Conservation (phyloP, 2,113 vertebrate genomes). For the Lanius collurio region DNA sequence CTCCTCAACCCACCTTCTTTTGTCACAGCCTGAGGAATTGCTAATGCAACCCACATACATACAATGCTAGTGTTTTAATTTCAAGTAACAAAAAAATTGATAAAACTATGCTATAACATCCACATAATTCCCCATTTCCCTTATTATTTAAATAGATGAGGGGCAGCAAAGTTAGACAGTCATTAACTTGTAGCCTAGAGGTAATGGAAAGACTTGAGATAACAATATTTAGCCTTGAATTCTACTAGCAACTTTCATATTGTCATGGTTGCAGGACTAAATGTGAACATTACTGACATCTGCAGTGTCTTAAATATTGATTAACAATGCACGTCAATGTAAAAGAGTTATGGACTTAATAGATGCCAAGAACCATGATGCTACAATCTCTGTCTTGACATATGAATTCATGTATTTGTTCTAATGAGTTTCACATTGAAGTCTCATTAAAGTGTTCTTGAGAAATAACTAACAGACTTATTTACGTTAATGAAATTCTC, state of each 20-base stretch:
- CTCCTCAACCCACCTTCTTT: neutral
- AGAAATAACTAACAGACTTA: constrained; percentile 67
- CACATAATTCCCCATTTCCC: neutral
- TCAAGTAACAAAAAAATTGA: neutral
- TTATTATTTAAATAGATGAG: constrained; percentile 63
- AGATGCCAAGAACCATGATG: constrained; percentile 66
- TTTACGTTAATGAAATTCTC: constrained; percentile 64
- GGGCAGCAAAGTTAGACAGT: constrained; percentile 48
- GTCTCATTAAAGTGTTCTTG: constrained; percentile 69
- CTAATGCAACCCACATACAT: constrained; percentile 53
- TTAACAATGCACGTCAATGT: constrained; percentile 72
- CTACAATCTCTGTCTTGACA: constrained; percentile 69
- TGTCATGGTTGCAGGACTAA: constrained; percentile 59
- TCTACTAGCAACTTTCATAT: constrained; percentile 70
- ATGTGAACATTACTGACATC: constrained; percentile 73
- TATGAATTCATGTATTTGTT: constrained; percentile 70
- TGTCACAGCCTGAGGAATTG: neutral
- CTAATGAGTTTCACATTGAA: constrained; percentile 72
- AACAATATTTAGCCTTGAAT: constrained; percentile 59
- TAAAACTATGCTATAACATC: neutral
- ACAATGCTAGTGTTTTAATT: constrained; percentile 13
- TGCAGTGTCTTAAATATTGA: constrained; percentile 70
- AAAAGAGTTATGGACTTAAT: constrained; percentile 76
- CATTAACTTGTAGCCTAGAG: constrained; percentile 76
- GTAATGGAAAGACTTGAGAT: constrained; percentile 57